phyloP scores from a whole-genome alignment of 2,888 invertebrate species.

The Selenia dentaria region DNA sequence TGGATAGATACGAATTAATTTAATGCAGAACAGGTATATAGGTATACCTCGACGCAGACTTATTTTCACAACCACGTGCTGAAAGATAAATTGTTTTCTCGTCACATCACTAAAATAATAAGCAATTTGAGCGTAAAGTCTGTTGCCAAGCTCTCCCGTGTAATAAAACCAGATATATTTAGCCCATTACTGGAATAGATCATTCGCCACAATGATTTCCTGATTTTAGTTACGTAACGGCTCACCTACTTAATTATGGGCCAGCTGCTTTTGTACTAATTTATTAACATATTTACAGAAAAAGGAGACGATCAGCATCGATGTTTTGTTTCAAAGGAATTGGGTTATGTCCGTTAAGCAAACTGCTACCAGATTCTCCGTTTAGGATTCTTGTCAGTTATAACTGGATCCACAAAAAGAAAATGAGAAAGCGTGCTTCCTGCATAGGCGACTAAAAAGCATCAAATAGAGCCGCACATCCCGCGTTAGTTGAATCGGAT shows the following conservation, averaged over 20 bases:
- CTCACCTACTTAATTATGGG: constrained; percentile 21
- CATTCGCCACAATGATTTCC: constrained; percentile 49
- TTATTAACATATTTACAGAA: constrained; percentile 30
- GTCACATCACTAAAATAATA: constrained; percentile 31
- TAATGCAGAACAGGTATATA: too few species aligned
- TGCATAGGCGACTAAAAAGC: constrained; percentile 42
- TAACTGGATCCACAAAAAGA: constrained; percentile 44
- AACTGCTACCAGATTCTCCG: constrained; percentile 30
- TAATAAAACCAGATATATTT: constrained; percentile 53
- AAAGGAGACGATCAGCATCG: constrained; percentile 24
- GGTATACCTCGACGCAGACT: too few species aligned
- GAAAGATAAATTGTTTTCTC: constrained; percentile 25
- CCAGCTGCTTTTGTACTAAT: constrained; percentile 32
- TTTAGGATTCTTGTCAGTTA: constrained; percentile 33
- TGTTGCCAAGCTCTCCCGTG: constrained; percentile 42
- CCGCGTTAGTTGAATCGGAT: constrained; percentile 2
- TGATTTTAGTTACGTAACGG: constrained; percentile 37
- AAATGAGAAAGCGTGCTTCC: constrained; percentile 54
- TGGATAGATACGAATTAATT: too few species aligned
- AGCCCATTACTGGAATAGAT: constrained; percentile 51
- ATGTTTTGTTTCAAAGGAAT: constrained; percentile 37
- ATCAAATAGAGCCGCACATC: constrained; percentile 11
- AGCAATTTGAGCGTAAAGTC: constrained; percentile 31
- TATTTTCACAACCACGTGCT: constrained; percentile 9
- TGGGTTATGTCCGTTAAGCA: constrained; percentile 36